Evolutionary conservation across 2,888 invertebrate species (phyloP), one percentile per base, ranked within the genome.

Genomic region (Baronia brevicornis): DNA sequence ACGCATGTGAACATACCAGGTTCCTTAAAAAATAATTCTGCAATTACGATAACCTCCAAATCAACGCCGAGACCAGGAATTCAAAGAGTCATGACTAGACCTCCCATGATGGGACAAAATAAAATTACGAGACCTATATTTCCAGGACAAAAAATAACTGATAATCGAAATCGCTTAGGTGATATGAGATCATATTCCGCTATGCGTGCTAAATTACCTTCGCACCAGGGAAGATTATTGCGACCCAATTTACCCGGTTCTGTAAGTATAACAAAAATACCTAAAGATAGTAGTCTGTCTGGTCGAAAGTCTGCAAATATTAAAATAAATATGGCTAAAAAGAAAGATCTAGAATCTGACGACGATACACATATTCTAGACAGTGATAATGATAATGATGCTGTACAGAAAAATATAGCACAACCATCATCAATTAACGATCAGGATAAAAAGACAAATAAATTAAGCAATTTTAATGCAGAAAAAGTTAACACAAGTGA

Each of bases 11-110:
- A 60, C 45, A 70, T 86, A 41, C 85, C 85, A 2, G 79, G 82
- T 7, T 82, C 85, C 2, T 64, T 88, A 36, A 89, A 88, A 54
- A 86, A 87, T 45, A 88, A 88, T 53, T 85, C 88, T 0, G 86
- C 88, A 1, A 84, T 88, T 11, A 86, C 89, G 1, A 87, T 87
- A 5, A 84, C 87, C 17, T 87, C 88, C 1, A 85, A 85, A 54
- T 61, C 64, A 4, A 71, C 67, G 0, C 68, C 69, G 0, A 61
- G 79, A 26, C 70, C 73, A 6, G 72, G 67, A 6, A 64, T 62
- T 34, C 77, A 78, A 35, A 67, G 82, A 51, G 55, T 80, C 10
- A 45, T 79, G 19, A 46, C 57, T 3, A 60, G 85, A 36, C 80
- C 82, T 5, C 58, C 71, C 8, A 59, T 79, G 41, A 64, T 69